Base-by-base conservation (phyloP, 2,888 invertebrate genomes). In the Sesamia inferens region DNA sequence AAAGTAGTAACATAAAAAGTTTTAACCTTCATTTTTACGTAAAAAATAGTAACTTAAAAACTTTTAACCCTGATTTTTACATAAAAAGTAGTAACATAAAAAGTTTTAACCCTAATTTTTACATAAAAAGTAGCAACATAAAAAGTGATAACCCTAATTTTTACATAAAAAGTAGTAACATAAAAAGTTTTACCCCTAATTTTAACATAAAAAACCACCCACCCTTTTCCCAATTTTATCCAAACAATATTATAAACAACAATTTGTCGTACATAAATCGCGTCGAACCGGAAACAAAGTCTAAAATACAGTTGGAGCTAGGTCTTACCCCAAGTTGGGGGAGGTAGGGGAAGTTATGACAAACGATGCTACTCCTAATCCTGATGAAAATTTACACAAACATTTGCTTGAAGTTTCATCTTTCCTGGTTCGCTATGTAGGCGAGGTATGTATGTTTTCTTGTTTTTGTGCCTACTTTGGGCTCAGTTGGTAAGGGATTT, bases 361-460 rank as follows among this genome's bases (percentile, higher is more conserved):
- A 85, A 85, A 85, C 78, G 81, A 74, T 76, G 65, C 62, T 47
- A 22, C 64, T 69, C 64, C 68, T 84, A 86, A 86, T 84, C 84
- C 86, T 74, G 74, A 76, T 74, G 84, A 79, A 79, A 84, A 85
- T 86, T 79, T 85, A 82, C 79, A 74, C 70, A 71, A 85, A 75
- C 79, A 77, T 85, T 84, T 79, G 76, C 64, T 62, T 62, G n/a
- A 59, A 75, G 69, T 75, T 81, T 73, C 86, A 81, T 71, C 76
- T 74, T 76, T 67, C 64, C 61, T 58, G 67, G 22, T 42, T 13
- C 14, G 44, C 13, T 69, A 57, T 62, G 31, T 54, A 65, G 39
- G 70, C 31, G 31, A n/a, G 42, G 19, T 69, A 70, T 44, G 42
- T 62, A 59, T 59, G 67, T 74, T 61, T 78, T 82, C 22, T 42